Evolutionary conservation across 2,888 invertebrate genomes (phyloP).

Genomic region (Ashinkailepas kermadecensis): DNA sequence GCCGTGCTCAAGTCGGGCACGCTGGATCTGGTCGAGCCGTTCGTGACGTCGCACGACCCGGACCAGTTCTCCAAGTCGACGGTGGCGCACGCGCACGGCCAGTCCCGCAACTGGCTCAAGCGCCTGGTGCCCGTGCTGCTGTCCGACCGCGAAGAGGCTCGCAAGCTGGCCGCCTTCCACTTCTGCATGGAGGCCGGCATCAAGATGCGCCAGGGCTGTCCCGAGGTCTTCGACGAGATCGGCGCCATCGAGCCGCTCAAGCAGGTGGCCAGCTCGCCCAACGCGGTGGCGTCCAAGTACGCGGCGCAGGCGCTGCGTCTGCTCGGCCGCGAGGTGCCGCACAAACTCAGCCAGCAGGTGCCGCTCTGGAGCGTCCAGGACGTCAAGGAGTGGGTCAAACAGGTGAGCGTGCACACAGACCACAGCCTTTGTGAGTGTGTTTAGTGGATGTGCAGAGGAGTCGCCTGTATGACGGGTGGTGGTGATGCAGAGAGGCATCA

Average conservation of each 20-base stretch:
- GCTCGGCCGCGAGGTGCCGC: slow-evolving; percentile 94
- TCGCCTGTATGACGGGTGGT: no score
- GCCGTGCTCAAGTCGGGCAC: slow-evolving; percentile 95
- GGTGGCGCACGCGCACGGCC: slow-evolving; percentile 87
- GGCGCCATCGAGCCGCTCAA: slow-evolving; percentile 92
- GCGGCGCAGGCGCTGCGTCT: slow-evolving; percentile 84
- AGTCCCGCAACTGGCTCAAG: slow-evolving; percentile 90
- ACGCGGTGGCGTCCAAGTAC: slow-evolving; percentile 94
- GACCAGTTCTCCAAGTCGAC: slow-evolving; percentile 89
- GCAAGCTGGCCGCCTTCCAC: slow-evolving; percentile 94
- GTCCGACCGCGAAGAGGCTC: slow-evolving; percentile 90
- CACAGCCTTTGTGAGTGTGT: no score
- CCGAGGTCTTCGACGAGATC: slow-evolving; percentile 85
- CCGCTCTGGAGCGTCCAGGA: slow-evolving; percentile 96
- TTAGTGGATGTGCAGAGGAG: no score
- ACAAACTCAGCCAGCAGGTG: slow-evolving; percentile 95
- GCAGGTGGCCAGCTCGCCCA: slow-evolving; percentile 93
- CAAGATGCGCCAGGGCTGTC: slow-evolving; percentile 85
- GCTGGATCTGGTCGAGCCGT: slow-evolving; percentile 90
- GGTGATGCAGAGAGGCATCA: no score
- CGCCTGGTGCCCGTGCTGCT: slow-evolving; percentile 86
- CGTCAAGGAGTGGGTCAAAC: slow-evolving; percentile 96
- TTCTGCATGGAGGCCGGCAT: slow-evolving; percentile 98
- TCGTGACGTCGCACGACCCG: slow-evolving; percentile 88
- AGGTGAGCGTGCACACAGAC: slow-evolving; percentile 49